Percentiles rank a stretch among this genome's conserved stretches.
Evolutionary conservation across 2,113 vertebrate species (phyloP).

Genomic region (Rhizomys pruinosus): DNA sequence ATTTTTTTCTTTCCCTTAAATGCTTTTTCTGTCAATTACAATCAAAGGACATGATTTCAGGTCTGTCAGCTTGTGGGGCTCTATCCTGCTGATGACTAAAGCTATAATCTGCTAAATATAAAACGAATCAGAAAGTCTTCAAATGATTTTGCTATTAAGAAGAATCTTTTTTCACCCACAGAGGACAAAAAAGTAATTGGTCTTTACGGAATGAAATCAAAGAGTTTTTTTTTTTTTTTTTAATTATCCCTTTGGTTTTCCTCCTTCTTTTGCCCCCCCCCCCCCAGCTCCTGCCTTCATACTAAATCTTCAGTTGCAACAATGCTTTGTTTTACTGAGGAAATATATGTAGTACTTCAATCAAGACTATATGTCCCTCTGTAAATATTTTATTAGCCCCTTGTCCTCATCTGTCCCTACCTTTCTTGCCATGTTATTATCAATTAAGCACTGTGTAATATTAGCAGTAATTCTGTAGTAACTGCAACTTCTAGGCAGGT

Average conservation of each 20-base stretch:
- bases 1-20: slow-evolving; percentile 91
- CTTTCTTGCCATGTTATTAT: slow-evolving; percentile 73
- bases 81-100: slow-evolving; percentile 90
- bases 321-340: slow-evolving; percentile 72
- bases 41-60: slow-evolving; percentile 94
- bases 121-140: slow-evolving; percentile 90
- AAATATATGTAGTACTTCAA: slow-evolving; percentile 78
- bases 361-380: slow-evolving; percentile 80
- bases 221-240: slow-evolving; percentile 71
- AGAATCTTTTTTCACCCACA: slow-evolving; percentile 82
- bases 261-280: slow-evolving; percentile 71
- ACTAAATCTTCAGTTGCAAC: slow-evolving; percentile 71
- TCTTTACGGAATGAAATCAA: slow-evolving; percentile 90
- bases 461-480: slow-evolving; percentile 81
- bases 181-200: slow-evolving; percentile 90
- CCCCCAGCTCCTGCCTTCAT: slow-evolving; percentile 58
- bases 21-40: slow-evolving; percentile 94
- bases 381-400: slow-evolving; percentile 84
- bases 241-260: slow-evolving; percentile 84
- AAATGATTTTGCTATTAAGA: slow-evolving; percentile 90
- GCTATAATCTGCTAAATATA: slow-evolving; percentile 91
- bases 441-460: slow-evolving; percentile 77
- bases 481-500: slow-evolving; percentile 85
- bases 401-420: slow-evolving; percentile 78
- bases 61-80: slow-evolving; percentile 87